Conservation (phyloP, 2,113 vertebrate genomes). For the Cranoglanis bouderius region DNA sequence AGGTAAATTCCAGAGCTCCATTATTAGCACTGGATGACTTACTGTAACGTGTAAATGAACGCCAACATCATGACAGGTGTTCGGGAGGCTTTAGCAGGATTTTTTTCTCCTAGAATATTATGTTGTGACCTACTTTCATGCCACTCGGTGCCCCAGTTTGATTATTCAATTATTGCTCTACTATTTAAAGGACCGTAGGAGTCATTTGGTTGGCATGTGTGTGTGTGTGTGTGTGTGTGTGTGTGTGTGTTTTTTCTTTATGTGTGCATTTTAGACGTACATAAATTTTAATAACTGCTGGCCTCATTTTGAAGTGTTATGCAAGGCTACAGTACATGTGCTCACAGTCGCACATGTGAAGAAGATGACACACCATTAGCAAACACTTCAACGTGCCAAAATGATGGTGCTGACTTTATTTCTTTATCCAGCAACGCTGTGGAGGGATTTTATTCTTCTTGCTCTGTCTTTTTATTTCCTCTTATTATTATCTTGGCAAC, state of each 20-base stretch:
- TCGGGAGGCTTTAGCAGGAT: slow-evolving; percentile 39
- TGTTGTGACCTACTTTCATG: slow-evolving; percentile 26
- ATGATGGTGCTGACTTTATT: neutral
- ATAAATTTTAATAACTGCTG: neutral
- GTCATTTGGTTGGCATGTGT: neutral
- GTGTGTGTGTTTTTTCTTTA: neutral
- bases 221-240: too few species aligned
- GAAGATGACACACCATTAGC: neutral
- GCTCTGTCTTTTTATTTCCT: neutral
- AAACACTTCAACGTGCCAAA: neutral
- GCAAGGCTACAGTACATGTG: neutral
- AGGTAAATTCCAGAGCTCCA: neutral
- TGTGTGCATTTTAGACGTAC: neutral
- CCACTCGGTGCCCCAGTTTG: neutral
- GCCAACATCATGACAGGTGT: slow-evolving; percentile 47
- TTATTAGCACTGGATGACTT: neutral
- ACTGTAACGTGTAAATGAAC: slow-evolving; percentile 23
- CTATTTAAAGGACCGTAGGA: slow-evolving; percentile 17
- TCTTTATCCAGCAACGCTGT: neutral
- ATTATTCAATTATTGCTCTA: slow-evolving; percentile 30
- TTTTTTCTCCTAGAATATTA: slow-evolving; percentile 27
- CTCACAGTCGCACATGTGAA: slow-evolving; percentile 2
- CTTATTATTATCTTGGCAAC: neutral
- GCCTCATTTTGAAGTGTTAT: slow-evolving; percentile 17
- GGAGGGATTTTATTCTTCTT: neutral